phyloP scores from a whole-genome alignment of 2,113 vertebrate genomes.

The Rhea americana region DNA sequence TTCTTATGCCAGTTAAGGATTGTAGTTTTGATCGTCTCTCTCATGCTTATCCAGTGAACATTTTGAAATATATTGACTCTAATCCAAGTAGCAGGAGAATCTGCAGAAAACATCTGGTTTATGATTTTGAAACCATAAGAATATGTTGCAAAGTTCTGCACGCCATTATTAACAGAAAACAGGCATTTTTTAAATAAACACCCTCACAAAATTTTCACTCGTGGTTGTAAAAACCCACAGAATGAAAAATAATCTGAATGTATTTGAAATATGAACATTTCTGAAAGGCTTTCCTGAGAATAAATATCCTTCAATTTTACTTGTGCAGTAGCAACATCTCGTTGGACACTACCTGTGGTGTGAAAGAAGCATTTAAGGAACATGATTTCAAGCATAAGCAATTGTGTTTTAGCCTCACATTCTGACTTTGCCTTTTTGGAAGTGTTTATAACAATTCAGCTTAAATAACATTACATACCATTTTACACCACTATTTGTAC shows the following conservation, averaged over 20 bases:
- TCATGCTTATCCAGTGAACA: background rate
- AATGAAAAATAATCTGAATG: background rate
- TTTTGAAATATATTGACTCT: background rate
- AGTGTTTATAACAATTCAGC: background rate
- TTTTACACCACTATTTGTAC: background rate
- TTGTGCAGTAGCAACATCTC: background rate
- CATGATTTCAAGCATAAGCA: background rate
- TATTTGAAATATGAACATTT: background rate
- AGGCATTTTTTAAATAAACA: background rate
- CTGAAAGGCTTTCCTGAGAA: background rate
- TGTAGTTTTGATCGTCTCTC: background rate
- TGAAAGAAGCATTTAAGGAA: background rate
- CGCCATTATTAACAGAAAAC: background rate
- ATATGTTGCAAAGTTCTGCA: background rate
- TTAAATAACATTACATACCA: background rate
- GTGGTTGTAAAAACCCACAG: background rate
- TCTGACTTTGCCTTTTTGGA: background rate
- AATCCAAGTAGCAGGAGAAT: background rate
- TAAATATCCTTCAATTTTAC: background rate
- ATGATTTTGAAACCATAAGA: background rate
- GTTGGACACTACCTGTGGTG: background rate
- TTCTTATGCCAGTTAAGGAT: background rate
- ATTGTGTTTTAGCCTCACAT: background rate
- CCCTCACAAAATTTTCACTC: background rate
- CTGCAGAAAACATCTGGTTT: background rate